Base-by-base conservation (phyloP, 2,113 vertebrate genomes). In the Ariopsis seemanni region DNA sequence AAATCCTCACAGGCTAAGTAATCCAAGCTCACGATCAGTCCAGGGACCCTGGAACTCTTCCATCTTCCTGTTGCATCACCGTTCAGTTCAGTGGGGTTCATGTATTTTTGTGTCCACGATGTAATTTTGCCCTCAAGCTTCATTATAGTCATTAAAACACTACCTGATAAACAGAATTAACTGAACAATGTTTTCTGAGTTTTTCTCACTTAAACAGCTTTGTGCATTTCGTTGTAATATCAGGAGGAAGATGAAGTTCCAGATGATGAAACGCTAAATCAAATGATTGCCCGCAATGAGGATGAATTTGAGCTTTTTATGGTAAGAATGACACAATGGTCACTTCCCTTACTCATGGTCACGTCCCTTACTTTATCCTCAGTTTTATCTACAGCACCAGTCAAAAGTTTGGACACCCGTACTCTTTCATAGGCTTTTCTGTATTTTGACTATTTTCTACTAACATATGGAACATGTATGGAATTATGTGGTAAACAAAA, bases 201-300 rank as follows among this genome's bases (percentile, higher is more conserved):
- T n/a, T 65, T 65, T 65, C 9, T 65, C 62, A 62, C 60, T 62
- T 62, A 6, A 71, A 71, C 67, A 69, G 14, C 62, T 82, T 62
- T 82, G 57, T 85, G 55, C 53, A 12, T 88, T 48, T 57, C 9
- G 57, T 72, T 86, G 88, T 52, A 63, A 83, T 67, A 80, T 78
- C 65, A 98, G 97, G 97, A 98, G 89, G 97, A 98, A 94, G 97
- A 98, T 90, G 97, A 98, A 92, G 97, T 98, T 74, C 97, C 97
- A 2, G 97, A 98, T 80, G 97, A 98, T 86, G 97, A 98, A 92
- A 97, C 97, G 9, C 91, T 98, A 91, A 98, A 97, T 94, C 97
- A 98, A 90, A 98, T 98, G 97, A 98, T 98, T 90, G 97, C 97
- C 77, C 95, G 97, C 14, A 93, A 93, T 72, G 97, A 98, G 88